Evolutionary conservation across 2,888 invertebrate species (phyloP), one percentile per base, ranked within the genome.

Genomic region (Dorcus hopei): DNA sequence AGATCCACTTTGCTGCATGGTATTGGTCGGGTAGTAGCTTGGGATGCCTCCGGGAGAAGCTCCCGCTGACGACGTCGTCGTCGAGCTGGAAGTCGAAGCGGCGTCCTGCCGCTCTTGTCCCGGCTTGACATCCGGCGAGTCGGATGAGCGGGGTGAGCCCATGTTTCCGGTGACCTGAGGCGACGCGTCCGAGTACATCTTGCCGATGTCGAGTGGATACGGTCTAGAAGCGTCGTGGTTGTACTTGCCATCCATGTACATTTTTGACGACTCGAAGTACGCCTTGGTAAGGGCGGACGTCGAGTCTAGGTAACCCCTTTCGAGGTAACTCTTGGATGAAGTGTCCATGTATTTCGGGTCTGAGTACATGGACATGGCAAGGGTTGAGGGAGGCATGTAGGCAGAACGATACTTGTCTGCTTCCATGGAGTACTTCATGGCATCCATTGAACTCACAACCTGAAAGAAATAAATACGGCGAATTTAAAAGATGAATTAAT

Each of bases 401-500:
- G 85, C 81, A 19, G 87, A 85, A 54, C 90, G 82, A 76, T 90
- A 90, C 69, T 90, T 90, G 69, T 90, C 90, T 0, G 88, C 87
- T 66, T 89, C 89, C 80, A 89, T 85, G 8, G 89, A 87, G 74
- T 90, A 89, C 72, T 89, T 89, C 87, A 89, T 89, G 11, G 85
- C 85, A 72, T 90, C 90, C 88, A 90, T 89, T 62, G 89, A 83
- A 51, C 87, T 86, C 6, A 87, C 87, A 61, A 89, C 86, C 89
- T 89, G 83, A 1, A 83, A 83, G 76, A 80, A 74, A 49, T 50
- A 50, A 55, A 51, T 45, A 43, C 3, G 26, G 26, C 26, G 7
- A 33, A 33, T 1, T 33, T 33, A 33, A 33, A 33, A 6, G n/a
- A 9, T 6, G 14, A 38, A 48, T 47, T 16, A 41, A 8, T 14